Conservation (phyloP, 2,888 invertebrate species). For the Dimorphilus gyrociliatus region DNA sequence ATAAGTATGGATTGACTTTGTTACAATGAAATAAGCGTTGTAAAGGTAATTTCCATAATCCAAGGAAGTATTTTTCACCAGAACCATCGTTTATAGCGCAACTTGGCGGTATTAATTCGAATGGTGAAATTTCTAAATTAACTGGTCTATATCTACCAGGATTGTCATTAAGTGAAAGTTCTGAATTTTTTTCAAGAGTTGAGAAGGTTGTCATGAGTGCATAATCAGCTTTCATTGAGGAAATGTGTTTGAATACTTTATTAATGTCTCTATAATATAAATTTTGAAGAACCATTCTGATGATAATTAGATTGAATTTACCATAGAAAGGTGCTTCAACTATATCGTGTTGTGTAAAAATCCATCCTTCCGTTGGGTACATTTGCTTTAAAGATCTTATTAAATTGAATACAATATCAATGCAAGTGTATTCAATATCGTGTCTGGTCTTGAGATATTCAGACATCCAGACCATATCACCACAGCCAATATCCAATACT, state of each 20-base stretch:
- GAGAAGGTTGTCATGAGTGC: conserved; percentile 11
- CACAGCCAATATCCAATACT: conserved; percentile 12
- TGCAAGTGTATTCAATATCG: conserved; percentile 13
- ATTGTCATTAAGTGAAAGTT: conserved; percentile 8
- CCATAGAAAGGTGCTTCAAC: no score
- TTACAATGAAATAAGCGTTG: conserved; percentile 5
- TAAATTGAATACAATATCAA: conserved; percentile 12
- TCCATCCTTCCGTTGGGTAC: no score
- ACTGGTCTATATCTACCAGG: conserved; percentile 10
- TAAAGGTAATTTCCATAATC: conserved; percentile 11
- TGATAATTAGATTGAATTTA: conserved; percentile 11
- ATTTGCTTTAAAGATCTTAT: no score
- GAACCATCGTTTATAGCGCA: conserved; percentile 12
- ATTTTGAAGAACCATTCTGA: conserved; percentile 12
- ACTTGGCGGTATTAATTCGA: conserved; percentile 9
- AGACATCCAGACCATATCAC: conserved; percentile 14
- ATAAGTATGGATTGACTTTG: neutral
- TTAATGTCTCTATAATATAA: conserved; percentile 8
- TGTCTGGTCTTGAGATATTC: conserved; percentile 11
- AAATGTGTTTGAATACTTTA: conserved; percentile 7
- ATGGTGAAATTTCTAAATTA: conserved; percentile 12
- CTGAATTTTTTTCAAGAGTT: conserved; percentile 5
- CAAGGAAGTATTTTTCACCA: conserved; percentile 11
- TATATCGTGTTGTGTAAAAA: no score
- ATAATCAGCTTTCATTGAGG: conserved; percentile 6